phyloP scores from a whole-genome alignment of 2,888 invertebrate genomes.

The Ctena decussata region DNA sequence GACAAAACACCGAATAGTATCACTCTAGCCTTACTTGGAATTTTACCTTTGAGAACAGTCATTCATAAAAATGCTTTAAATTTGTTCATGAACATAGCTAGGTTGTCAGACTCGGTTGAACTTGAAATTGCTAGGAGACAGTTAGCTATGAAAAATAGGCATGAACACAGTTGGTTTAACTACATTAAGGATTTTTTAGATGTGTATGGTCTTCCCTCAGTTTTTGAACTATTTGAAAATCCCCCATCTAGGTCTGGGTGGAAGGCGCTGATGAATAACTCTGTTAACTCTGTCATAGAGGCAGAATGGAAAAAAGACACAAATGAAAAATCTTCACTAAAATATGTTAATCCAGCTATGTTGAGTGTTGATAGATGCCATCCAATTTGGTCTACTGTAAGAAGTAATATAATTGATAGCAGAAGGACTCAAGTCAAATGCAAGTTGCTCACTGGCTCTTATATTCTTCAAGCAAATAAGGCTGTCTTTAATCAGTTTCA shows the following conservation, averaged over 20 bases:
- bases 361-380: neutral
- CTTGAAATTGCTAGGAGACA: conserved; percentile 6
- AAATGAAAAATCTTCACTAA: neutral
- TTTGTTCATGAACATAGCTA: neutral
- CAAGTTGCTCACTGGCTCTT: too few species aligned
- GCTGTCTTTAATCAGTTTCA: conserved; percentile 10
- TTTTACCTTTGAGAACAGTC: neutral
- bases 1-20: too few species aligned
- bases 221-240: neutral
- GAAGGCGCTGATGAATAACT: too few species aligned
- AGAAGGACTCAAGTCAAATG: neutral
- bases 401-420: neutral
- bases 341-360: conserved; percentile 1
- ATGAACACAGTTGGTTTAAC: too few species aligned
- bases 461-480: too few species aligned
- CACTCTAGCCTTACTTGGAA: too few species aligned
- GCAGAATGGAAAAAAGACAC: neutral
- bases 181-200: neutral
- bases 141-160: too few species aligned
- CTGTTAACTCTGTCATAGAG: neutral
- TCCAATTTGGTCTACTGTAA: neutral
- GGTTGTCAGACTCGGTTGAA: neutral
- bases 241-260: neutral
- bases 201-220: neutral
- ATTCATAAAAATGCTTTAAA: conserved; percentile 9